Conservation (phyloP, 2,113 vertebrate species). For the Pelmatolapia mariae region DNA sequence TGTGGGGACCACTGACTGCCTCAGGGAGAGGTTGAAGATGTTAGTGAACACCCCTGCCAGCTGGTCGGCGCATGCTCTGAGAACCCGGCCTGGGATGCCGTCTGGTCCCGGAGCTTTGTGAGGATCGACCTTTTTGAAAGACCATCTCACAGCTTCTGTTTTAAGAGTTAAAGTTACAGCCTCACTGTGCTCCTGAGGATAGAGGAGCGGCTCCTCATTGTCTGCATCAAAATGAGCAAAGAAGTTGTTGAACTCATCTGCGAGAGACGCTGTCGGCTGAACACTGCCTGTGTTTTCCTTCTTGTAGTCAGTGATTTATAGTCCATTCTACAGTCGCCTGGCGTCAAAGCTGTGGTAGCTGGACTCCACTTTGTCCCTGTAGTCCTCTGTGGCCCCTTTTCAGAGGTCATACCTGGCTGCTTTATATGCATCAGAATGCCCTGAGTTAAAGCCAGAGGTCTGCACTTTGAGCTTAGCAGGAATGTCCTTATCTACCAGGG, state of each 20-base stretch:
- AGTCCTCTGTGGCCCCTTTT: neutral
- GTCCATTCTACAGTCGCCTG: accelerated
- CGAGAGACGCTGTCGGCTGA: neutral
- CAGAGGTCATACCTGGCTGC: neutral
- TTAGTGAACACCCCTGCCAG: neutral
- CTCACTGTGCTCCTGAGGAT: accelerated
- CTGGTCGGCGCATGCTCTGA: neutral
- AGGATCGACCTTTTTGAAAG: accelerated
- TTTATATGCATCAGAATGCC: neutral
- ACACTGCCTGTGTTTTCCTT: accelerated
- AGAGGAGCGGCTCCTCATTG: accelerated
- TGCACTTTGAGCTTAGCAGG: accelerated
- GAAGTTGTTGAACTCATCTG: too few species aligned
- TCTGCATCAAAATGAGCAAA: accelerated
- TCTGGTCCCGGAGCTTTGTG: accelerated
- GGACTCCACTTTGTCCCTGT: neutral
- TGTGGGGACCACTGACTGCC: neutral
- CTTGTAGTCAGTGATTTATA: neutral
- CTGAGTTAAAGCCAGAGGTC: neutral
- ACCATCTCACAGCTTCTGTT: neutral
- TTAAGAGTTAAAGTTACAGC: accelerated
- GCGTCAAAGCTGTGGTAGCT: neutral
- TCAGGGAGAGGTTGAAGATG: too few species aligned
- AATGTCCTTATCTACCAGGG: neutral
- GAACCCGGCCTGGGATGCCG: accelerated